Conservation (phyloP, 2,797 vertebrate species). For the Acipenser ruthenus region DNA sequence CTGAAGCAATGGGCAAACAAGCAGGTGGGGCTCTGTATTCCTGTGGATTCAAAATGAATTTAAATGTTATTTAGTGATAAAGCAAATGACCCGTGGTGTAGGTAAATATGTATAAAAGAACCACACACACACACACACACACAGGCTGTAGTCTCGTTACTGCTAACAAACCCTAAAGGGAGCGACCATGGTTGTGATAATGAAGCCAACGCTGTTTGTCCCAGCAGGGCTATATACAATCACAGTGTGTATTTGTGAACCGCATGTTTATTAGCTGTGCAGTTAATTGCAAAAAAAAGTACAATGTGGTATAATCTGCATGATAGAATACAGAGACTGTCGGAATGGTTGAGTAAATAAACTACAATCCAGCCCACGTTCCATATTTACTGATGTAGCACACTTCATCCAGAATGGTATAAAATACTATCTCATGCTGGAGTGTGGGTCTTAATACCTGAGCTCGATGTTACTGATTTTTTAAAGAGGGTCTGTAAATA, state of each 20-base stretch:
- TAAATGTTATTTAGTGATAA: neutral
- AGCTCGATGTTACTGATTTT: too few relatives aligned
- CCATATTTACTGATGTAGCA: neutral
- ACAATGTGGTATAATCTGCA: neutral
- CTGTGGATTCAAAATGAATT: neutral
- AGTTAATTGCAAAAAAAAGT: conserved; percentile 6
- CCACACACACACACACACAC: neutral
- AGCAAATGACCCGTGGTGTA: too few relatives aligned
- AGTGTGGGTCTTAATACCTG: too few relatives aligned
- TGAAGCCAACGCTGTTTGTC: conserved; percentile 1
- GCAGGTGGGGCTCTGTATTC: neutral
- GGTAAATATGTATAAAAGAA: neutral
- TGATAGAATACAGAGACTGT: neutral
- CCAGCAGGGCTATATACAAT: conserved; percentile 2
- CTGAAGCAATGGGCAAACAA: neutral
- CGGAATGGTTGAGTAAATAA: neutral
- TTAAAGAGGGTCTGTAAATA: too few relatives aligned
- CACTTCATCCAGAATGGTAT: too few relatives aligned
- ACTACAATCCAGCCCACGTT: neutral
- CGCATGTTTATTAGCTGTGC: conserved; percentile 3
- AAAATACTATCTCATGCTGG: too few relatives aligned
- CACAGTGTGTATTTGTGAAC: neutral
- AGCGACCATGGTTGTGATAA: neutral
- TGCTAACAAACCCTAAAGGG: neutral
- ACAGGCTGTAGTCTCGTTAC: neutral